Conservation (phyloP, 2,113 vertebrate genomes). For the Puntigrus tetrazona region DNA sequence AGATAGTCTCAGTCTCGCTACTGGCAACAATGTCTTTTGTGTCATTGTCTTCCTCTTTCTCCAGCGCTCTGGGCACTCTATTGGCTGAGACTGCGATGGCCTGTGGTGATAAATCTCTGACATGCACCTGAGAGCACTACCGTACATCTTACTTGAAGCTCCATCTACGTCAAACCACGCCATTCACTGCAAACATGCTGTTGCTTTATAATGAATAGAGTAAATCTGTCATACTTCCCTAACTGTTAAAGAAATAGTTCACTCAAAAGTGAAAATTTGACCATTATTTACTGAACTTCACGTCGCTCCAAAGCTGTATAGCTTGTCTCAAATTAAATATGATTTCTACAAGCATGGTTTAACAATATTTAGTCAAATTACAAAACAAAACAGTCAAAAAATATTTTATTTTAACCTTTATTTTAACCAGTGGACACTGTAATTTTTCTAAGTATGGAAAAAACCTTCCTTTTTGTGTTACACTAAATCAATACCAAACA, state of each 20-base stretch:
- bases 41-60: conserved; percentile 15
- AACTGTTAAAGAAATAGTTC: neutral
- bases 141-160: conserved; percentile 11
- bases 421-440: too few species aligned
- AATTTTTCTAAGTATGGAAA: too few species aligned
- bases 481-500: too few species aligned
- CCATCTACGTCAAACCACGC: conserved; percentile 35
- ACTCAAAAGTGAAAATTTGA: neutral
- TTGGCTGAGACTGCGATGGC: conserved; percentile 16
- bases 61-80: conserved; percentile 12
- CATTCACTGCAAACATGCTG: neutral
- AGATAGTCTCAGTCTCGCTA: neutral
- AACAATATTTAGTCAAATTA: too few species aligned
- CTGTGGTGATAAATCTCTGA: conserved; percentile 40
- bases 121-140: conserved; percentile 20
- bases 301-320: neutral
- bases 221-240: neutral
- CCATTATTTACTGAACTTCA: neutral
- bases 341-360: too few species aligned
- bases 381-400: too few species aligned
- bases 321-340: too few species aligned
- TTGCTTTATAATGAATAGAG: neutral
- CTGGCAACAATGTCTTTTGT: conserved; percentile 22
- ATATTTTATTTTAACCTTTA: too few species aligned
- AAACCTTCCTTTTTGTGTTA: too few species aligned